These are phyloP conservation scores for Harlomillsia oculata DNA, from an alignment of 1,140 invertebrate genomes.

Conservation along the genomic window DNA sequence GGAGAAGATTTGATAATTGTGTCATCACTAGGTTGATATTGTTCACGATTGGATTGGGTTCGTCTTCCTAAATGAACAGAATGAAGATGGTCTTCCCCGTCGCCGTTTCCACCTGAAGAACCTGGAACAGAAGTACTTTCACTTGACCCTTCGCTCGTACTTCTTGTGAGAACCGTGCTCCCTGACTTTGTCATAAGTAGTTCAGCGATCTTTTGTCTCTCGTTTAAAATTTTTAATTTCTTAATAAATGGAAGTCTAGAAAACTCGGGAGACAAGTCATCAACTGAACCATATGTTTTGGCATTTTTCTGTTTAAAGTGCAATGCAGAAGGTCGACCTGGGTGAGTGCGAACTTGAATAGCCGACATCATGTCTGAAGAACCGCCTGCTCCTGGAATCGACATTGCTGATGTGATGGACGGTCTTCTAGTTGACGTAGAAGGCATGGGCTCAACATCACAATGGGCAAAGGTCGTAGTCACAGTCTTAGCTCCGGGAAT, in stretches of 20 bases:
- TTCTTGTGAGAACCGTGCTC: constrained; percentile 49
- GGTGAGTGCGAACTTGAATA: background rate
- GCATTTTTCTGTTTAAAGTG: constrained; percentile 23
- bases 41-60: constrained; percentile 27
- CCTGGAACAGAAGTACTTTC: constrained; percentile 38
- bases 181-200: constrained; percentile 55
- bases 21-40: background rate
- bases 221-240: constrained; percentile 75
- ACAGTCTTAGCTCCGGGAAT: no score
- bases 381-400: background rate
- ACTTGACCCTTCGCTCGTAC: constrained; percentile 63
- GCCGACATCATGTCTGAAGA: background rate
- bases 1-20: no score
- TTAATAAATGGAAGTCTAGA: constrained; percentile 77
- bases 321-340: constrained; percentile 28
- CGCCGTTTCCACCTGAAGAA: background rate
- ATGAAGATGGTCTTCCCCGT: constrained; percentile 13
- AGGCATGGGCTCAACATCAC: constrained; percentile 25
- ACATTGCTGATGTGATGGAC: background rate
- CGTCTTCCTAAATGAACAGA: constrained; percentile 15
- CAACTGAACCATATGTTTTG: constrained; percentile 59
- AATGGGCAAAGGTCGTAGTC: background rate
- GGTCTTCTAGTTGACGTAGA: constrained; percentile 20
- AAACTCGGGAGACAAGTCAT: constrained; percentile 78
- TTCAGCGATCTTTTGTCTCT: constrained; percentile 72